Evolutionary conservation across 1,140 invertebrate species (phyloP), one percentile per base, ranked within the genome.

Genomic region (Gryllus bimaculatus): DNA sequence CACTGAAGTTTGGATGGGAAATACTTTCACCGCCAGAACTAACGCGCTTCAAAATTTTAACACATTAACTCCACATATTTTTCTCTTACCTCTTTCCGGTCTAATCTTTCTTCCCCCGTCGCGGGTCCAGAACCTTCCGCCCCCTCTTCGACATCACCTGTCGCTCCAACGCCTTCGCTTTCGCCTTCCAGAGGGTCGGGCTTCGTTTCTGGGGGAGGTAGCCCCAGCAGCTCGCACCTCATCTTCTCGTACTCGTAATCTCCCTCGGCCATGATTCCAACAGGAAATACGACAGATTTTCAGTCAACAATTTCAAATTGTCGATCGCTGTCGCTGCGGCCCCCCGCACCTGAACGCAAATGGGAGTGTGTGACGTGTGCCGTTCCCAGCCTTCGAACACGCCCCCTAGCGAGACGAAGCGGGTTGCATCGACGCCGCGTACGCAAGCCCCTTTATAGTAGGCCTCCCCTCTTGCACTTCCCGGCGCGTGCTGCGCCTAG

Each of bases 191-290:
- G 73, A n/a, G 78, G 79, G 81, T 87, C 87, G 0, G 92, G 92
- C 81, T 89, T 89, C 76, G 89, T 88, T 39, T 78, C 78, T 5
- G 78, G 78, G 7, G 66, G 49, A 3, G 78, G 78, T 18, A 92
- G 85, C 0, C 92, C 92, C 78, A 94, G 87, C 18, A 94, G 85
- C 85, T 94, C 92, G 7, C 92, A 92, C 77, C 93, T 86, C 83
- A 91, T 90, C 82, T 92, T 92, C 18, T 92, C 92, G 83, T 92
- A 89, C 84, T 91, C 89, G 81, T 93, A 94, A 74, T 84, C 85
- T 75, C 66, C 66, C 26, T 78, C 78, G 8, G 78, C 48, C 78
- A 78, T 78, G 12, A 39, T 66, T 47, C 18, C 7, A 7, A 66
- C 10, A 13, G 54, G 54, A 66, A 13, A 18, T 10, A 2, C 10